Evolutionary conservation across 2,113 vertebrate species (phyloP).

Genomic region (Brachirus orientalis): DNA sequence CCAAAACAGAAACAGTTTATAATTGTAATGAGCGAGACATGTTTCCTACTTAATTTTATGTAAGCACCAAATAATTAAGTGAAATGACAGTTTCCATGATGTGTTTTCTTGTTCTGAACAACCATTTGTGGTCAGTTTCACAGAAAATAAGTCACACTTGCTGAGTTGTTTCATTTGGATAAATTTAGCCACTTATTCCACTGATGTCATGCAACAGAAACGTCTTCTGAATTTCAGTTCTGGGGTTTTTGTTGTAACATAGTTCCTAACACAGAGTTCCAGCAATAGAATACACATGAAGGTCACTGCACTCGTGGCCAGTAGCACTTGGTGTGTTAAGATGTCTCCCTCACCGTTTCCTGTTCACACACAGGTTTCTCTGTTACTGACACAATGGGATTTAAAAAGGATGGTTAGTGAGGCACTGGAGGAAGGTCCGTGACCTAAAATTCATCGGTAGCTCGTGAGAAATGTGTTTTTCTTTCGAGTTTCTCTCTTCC

Average conservation of each 20-base stretch:
- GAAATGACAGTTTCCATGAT: not conserved
- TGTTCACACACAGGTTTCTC: slow-evolving; percentile 35
- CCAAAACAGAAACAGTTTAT: not conserved
- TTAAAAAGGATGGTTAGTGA: slow-evolving; percentile 21
- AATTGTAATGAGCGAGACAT: not conserved
- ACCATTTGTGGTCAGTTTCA: not conserved
- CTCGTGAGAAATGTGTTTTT: slow-evolving; percentile 50
- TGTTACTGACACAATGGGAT: slow-evolving; percentile 43
- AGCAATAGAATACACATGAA: slow-evolving; percentile 37
- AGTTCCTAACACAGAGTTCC: slow-evolving; percentile 1
- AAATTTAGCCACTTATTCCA: slow-evolving; percentile 28
- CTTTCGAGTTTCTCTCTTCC: slow-evolving; percentile 27
- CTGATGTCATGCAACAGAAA: slow-evolving; percentile 31
- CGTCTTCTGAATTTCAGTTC: slow-evolving; percentile 4
- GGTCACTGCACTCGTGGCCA: slow-evolving; percentile 22
- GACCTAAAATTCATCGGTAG: slow-evolving; percentile 57
- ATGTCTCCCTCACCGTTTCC: slow-evolving; percentile 40
- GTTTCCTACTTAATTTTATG: not conserved
- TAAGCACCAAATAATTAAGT: not conserved
- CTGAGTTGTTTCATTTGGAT: slow-evolving; percentile 18
- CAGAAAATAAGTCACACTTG: not conserved
- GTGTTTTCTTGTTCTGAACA: not conserved
- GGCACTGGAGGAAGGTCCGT: slow-evolving; percentile 48
- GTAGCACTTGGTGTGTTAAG: slow-evolving; percentile 20
- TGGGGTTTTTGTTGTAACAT: slow-evolving; percentile 9